These are phyloP conservation scores for Willisornis vidua DNA, from an alignment of 2,113 vertebrate species.

Conservation along the genomic window DNA sequence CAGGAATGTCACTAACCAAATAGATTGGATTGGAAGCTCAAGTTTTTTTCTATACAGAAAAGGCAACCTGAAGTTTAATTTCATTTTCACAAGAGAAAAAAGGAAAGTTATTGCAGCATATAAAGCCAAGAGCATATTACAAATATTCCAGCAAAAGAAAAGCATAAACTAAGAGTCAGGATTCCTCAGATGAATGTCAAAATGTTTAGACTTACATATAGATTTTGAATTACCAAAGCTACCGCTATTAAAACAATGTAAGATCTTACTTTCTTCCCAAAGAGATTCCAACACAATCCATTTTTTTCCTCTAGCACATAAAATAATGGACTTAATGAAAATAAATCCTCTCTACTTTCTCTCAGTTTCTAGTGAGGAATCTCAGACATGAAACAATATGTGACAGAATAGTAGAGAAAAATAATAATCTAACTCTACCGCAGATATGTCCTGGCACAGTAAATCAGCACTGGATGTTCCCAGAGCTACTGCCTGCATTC, in stretches of 20 bases:
- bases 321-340: neutral
- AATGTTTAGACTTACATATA: neutral
- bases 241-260: neutral
- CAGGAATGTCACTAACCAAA: neutral
- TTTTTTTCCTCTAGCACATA: neutral
- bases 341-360: neutral
- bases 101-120: neutral
- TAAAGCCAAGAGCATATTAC: neutral
- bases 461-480: neutral
- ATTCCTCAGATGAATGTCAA: neutral
- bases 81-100: neutral
- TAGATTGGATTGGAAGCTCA: neutral
- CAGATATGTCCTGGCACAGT: neutral
- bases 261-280: neutral
- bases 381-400: neutral
- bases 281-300: neutral
- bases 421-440: neutral
- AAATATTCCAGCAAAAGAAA: neutral
- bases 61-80: neutral
- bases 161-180: neutral
- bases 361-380: neutral
- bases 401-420: neutral
- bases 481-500: neutral
- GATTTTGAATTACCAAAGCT: neutral
- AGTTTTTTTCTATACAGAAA: neutral